Evolutionary conservation across 1,140 invertebrate species (phyloP), one percentile per base, ranked within the genome.

Genomic region (Cotesia vestalis): DNA sequence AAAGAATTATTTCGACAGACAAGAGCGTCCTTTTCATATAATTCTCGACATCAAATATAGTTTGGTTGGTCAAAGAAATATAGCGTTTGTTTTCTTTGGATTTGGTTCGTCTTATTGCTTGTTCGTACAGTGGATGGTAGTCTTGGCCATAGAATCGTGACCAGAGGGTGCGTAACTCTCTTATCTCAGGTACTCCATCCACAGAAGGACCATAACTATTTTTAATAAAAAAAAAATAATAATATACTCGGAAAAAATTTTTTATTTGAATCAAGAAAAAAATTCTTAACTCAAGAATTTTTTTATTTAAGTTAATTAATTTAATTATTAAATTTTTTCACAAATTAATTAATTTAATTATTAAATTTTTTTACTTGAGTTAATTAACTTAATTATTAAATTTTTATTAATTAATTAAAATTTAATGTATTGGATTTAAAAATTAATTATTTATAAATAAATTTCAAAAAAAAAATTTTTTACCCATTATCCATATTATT

Each of bases 401-500:
- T 2, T 27, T 27, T 2, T 2, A 1, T 3, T 27, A 27, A 27
- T 27, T 27, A 27, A 27, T 27, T 27, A 27, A 27, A 27, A 1
- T 27, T 27, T 27, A 27, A 27, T 27, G 0, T 1, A 27, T 3
- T 2, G 27, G 27, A 27, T 27, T 27, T 27, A 27, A 27, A 8
- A 27, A 53, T 67, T 4, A 34, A 67, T 53, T 14, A 53, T 52
- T 3, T 4, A 38, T 2, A 40, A 59, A 36, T 27, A 5, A 27
- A 11, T 69, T 34, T 35, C 35, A 4, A 51, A 60, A 38, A 60
- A 38, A 52, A 2, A 20, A 57, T 64, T 71, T 64, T 71, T 27
- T 27, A 90, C 75, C 90, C 89, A 36, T 86, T 83, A 9, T 83
- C 79, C 4, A 75, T 63, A 11, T 81, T 88, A 73, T 90, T 90